Evolutionary conservation across 2,113 vertebrate species (phyloP), one percentile per base, ranked within the genome.

Genomic region (Scartelaos histophorus): DNA sequence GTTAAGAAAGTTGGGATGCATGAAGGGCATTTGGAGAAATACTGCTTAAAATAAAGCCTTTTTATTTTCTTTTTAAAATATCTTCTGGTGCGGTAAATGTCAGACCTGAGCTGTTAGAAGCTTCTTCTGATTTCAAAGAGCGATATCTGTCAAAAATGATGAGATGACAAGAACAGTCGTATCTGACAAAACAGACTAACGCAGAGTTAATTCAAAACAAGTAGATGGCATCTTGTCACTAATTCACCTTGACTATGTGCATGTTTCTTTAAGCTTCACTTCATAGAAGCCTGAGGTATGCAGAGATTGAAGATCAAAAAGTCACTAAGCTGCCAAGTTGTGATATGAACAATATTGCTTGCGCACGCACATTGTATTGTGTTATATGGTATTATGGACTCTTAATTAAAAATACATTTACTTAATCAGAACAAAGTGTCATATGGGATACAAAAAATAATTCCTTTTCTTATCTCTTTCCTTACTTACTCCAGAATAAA

Each of bases 401-500:
- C 16, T 19, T 19, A 51, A 19, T 19, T 6, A 51, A 51, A 29
- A 51, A 51, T 51, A 51, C 16, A 49, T 17, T 16, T 49, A 49
- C 47, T 16, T 16, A 49, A 17, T 51, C 4, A 19, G 6, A 51
- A 51, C 47, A 51, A 17, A 51, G 51, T 21, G 9, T 54, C 19
- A 11, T n/a, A 7, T 9, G 9, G 5, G 4, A 51, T 51, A 19
- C 47, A 51, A 16, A 54, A 54, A 10, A 62, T 7, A 2, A 19
- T 34, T 22, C 60, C 13, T 16, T 3, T n/a, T 12, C 66, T 22
- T 70, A 46, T 51, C 67, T 67, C 65, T 73, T 57, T 74, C 68
- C 75, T 17, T 43, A 43, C 19, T 66, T 47, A 38, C 84, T 90
- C 88, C 75, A 76, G 79, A 71, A 92, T 88, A 92, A 92, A 93